Conservation (phyloP, 2,113 vertebrate species). For the Capreolus pygargus region DNA sequence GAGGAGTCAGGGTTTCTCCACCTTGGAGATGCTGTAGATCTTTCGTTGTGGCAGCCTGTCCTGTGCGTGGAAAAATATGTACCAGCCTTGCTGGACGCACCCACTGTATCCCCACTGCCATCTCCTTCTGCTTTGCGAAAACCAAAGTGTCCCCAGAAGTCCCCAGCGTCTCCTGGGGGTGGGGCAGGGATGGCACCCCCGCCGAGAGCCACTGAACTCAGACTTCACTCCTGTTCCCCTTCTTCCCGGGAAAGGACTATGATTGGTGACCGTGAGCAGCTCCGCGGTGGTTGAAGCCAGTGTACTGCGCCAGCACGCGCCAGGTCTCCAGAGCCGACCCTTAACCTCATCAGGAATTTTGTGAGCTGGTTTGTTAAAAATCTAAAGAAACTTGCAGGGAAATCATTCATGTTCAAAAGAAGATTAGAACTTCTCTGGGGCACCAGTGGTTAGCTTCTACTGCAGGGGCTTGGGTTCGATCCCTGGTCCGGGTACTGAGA, state of each 20-base stretch:
- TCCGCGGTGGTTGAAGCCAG: fast-evolving
- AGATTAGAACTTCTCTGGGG: neutral
- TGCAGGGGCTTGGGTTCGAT: neutral
- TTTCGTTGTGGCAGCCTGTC: fast-evolving
- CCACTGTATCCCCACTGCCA: fast-evolving
- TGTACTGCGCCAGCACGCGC: fast-evolving
- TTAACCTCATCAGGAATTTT: neutral
- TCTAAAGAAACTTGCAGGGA: neutral
- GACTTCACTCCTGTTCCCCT: neutral
- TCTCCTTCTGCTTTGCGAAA: neutral
- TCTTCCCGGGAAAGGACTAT: fast-evolving
- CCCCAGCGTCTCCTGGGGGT: neutral
- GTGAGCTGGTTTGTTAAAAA: neutral
- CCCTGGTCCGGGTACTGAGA: neutral
- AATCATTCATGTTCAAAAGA: no score
- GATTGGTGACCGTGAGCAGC: fast-evolving
- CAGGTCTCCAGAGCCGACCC: fast-evolving
- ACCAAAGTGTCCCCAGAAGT: neutral
- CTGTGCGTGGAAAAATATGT: fast-evolving
- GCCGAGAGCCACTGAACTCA: neutral
- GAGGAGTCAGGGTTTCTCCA: no score
- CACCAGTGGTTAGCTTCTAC: neutral
- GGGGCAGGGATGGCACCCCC: fast-evolving
- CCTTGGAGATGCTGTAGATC: fast-evolving
- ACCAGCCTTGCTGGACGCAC: no score